Evolutionary conservation across 2,888 invertebrate genomes (phyloP).

Genomic region (Loripinus fragilis): DNA sequence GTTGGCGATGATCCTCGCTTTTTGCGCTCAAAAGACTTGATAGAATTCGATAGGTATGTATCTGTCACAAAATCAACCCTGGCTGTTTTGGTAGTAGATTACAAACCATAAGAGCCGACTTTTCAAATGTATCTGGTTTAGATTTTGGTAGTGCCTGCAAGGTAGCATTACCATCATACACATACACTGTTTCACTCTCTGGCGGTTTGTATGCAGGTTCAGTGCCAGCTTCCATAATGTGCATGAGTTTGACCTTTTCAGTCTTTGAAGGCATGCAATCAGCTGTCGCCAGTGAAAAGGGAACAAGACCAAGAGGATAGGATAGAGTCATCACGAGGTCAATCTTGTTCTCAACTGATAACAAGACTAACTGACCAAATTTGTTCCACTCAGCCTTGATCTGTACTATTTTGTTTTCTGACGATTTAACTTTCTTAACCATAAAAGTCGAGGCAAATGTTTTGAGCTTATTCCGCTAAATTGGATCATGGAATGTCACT

Average conservation of each 20-base stretch:
- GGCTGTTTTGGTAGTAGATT: no score
- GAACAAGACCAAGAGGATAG: slow-evolving; percentile 46
- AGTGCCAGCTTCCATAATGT: not conserved
- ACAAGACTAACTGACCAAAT: not conserved
- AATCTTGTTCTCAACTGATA: slow-evolving; percentile 35
- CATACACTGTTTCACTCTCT: not conserved
- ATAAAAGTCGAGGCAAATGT: slow-evolving; percentile 36
- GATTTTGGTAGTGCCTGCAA: slow-evolving; percentile 11
- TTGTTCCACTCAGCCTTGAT: slow-evolving; percentile 24
- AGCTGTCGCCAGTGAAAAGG: slow-evolving; percentile 48
- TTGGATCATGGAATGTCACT: slow-evolving; percentile 41
- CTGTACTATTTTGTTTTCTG: no score
- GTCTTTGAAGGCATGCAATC: slow-evolving; percentile 52
- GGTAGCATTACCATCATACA: slow-evolving; percentile 38
- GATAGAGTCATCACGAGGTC: slow-evolving; percentile 23
- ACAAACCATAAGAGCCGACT: not conserved
- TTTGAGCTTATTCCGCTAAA: slow-evolving; percentile 41
- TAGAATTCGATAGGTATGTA: no score
- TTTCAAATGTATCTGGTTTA: slow-evolving; percentile 34
- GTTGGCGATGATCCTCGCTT: no score
- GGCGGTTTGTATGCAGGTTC: not conserved
- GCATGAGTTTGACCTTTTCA: slow-evolving; percentile 40
- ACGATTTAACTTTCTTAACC: not conserved
- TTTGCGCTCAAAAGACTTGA: no score
- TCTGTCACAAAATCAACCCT: no score